Conservation (phyloP, 2,113 vertebrate species). For the Hypocryptadius cinnamomeus region DNA sequence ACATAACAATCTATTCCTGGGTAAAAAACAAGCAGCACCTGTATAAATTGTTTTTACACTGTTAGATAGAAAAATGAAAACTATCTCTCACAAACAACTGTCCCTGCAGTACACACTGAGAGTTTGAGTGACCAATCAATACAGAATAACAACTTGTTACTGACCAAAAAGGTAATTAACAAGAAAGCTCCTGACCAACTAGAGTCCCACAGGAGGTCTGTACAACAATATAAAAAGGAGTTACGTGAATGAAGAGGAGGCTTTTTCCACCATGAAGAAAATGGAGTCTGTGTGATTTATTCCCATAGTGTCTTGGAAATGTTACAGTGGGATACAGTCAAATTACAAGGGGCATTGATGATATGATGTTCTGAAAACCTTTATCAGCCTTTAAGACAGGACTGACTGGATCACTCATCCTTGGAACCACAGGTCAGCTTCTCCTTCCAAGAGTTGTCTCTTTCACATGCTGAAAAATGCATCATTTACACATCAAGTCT, state of each 20-base stretch:
- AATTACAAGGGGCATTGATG: not conserved
- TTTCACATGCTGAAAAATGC: not conserved
- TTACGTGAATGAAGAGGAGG: not conserved
- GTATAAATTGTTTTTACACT: not conserved
- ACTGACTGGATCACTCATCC: not conserved
- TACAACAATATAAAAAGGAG: not conserved
- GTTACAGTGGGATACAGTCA: not conserved
- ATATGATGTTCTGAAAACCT: not conserved
- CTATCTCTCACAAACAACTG: not conserved
- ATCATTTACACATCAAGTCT: not conserved
- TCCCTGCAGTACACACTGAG: accelerated
- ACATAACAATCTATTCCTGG: not conserved
- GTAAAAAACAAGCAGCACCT: not conserved
- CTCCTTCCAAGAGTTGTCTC: not conserved
- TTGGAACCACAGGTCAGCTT: not conserved
- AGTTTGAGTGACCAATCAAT: not conserved
- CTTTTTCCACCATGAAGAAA: not conserved
- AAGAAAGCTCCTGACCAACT: not conserved
- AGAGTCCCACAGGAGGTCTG: not conserved
- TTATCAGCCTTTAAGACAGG: not conserved
- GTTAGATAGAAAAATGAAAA: not conserved
- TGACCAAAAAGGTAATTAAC: not conserved
- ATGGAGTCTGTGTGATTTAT: not conserved
- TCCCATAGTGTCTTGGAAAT: not conserved
- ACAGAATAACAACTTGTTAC: not conserved